These are phyloP conservation scores for Bombyx huttoni DNA, from an alignment of 2,888 invertebrate species.

Conservation along the genomic window DNA sequence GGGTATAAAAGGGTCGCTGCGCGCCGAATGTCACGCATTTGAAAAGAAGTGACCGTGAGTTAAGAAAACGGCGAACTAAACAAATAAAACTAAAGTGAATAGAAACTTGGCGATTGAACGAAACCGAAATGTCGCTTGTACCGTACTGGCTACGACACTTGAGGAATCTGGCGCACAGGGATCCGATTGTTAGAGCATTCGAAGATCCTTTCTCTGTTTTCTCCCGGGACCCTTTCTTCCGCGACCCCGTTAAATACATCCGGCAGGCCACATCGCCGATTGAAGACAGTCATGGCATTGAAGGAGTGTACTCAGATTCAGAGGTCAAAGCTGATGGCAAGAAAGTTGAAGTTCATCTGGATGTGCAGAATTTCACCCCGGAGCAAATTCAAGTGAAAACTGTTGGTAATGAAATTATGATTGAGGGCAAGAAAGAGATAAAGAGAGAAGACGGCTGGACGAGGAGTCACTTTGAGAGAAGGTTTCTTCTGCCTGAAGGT, in stretches of 20 bases:
- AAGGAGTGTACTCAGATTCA: constrained; percentile 68
- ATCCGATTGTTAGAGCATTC: constrained; percentile 37
- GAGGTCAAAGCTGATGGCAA: constrained; percentile 75
- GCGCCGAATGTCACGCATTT: constrained; percentile 16
- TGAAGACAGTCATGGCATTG: constrained; percentile 44
- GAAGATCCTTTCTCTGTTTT: constrained; percentile 49
- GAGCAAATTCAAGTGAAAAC: constrained; percentile 85
- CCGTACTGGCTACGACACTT: constrained; percentile 62
- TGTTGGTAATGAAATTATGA: constrained; percentile 77
- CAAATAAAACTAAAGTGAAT: constrained; percentile 7
- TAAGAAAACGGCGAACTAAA: not conserved
- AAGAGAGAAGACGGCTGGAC: constrained; percentile 82
- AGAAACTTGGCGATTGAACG: constrained; percentile 4
- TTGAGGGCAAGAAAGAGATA: constrained; percentile 86
- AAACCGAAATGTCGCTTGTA: constrained; percentile 47
- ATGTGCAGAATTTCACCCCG: constrained; percentile 85
- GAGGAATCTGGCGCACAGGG: constrained; percentile 42
- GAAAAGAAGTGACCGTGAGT: constrained; percentile 1
- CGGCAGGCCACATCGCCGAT: constrained; percentile 29
- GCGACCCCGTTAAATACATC: constrained; percentile 45
- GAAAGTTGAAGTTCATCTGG: constrained; percentile 80
- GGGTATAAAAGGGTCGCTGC: constrained; percentile 33
- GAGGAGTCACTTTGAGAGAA: constrained; percentile 81
- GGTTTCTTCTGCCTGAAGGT: constrained; percentile 82
- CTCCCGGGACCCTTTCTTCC: constrained; percentile 51